phyloP scores from a whole-genome alignment of 2,797 vertebrate genomes.

The Meda fulgida region DNA sequence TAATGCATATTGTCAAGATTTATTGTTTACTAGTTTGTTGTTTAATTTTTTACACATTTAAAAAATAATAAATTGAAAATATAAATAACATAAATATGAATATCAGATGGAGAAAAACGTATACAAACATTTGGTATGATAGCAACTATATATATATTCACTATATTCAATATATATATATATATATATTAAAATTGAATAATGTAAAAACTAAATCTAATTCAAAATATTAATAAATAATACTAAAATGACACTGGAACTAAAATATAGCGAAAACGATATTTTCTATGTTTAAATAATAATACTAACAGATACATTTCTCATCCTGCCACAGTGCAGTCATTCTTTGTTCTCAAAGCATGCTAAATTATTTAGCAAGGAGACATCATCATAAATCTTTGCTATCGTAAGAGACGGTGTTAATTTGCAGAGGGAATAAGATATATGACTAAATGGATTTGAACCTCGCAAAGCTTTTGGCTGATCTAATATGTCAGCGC shows the following conservation, averaged over 20 bases:
- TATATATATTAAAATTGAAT: too few relatives aligned
- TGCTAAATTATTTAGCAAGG: constrained; percentile 44
- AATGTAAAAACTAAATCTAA: background rate
- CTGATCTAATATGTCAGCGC: constrained; percentile 56
- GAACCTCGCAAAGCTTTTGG: constrained; percentile 36
- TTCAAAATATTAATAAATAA: background rate
- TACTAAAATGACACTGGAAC: background rate
- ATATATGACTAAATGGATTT: constrained; percentile 54
- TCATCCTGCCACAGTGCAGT: constrained; percentile 18
- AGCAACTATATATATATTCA: too few relatives aligned
- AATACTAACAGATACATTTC: constrained; percentile 7
- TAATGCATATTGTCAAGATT: background rate
- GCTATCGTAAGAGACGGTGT: constrained; percentile 36
- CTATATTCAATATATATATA: too few relatives aligned
- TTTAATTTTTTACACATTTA: background rate
- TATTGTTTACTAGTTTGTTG: background rate
- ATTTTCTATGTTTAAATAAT: constrained; percentile 23
- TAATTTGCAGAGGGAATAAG: constrained; percentile 42
- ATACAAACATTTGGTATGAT: too few relatives aligned
- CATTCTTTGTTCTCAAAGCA: constrained; percentile 36
- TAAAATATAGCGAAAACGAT: background rate
- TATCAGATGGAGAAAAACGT: background rate
- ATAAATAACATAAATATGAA: too few relatives aligned
- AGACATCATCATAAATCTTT: constrained; percentile 35
- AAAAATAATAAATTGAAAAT: background rate